Evolutionary conservation across 2,797 vertebrate species (phyloP).

Genomic region (Channallabes apus): DNA sequence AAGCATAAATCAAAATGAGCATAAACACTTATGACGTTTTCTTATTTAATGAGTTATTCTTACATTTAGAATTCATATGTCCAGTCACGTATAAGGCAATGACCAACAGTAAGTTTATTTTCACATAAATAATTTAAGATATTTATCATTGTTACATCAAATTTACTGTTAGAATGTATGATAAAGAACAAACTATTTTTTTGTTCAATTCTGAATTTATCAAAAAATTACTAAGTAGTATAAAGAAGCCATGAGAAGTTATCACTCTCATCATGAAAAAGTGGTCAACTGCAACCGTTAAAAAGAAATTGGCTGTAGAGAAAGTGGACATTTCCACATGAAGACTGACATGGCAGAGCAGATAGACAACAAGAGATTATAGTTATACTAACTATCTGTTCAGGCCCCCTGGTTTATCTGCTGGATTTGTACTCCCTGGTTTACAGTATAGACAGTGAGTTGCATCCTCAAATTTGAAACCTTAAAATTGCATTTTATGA

Average conservation of each 20-base stretch:
- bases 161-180: not conserved
- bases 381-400: not conserved
- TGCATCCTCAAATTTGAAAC: not conserved
- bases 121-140: slow-evolving; percentile 12
- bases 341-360: not conserved
- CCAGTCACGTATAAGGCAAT: slow-evolving; percentile 1
- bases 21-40: not conserved
- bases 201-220: not conserved
- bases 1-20: not conserved
- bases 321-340: not conserved
- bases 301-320: not conserved
- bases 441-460: not conserved
- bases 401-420: not conserved
- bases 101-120: not conserved
- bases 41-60: too few relatives aligned
- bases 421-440: not conserved
- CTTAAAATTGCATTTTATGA: not conserved
- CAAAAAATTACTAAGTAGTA: not conserved
- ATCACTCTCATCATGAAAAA: not conserved
- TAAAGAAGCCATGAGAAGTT: not conserved
- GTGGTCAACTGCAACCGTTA: not conserved
- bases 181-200: not conserved
- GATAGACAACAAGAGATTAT: not conserved
- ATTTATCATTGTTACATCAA: not conserved
- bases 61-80: not conserved